Evolutionary conservation across 2,113 vertebrate species (phyloP), one percentile per base, ranked within the genome.

Genomic region (Dissostichus mawsoni): DNA sequence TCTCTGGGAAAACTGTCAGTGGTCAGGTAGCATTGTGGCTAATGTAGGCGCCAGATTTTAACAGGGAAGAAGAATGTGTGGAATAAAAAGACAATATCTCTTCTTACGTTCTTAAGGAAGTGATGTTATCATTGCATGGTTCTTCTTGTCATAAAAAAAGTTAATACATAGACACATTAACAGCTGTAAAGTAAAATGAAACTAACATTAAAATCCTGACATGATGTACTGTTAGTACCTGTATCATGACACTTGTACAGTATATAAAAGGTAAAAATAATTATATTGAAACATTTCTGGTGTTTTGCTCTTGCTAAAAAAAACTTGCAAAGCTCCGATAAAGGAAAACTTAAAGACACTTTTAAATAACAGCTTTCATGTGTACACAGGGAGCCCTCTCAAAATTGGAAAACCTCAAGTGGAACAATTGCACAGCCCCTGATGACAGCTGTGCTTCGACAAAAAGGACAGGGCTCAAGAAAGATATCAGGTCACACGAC

Each of bases 211-310:
- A 84, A 65, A 14, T 56, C 11, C 50, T 76, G 77, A 84, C 81
- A 76, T 71, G 48, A 48, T 83, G 45, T 58, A 18, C 45, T 75
- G 68, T 80, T 81, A 88, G 87, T 90, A 92, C 89, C 90, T 88
- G 64, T 69, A 64, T 77, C 63, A 25, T 58, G 23, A 79, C 29
- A 65, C 20, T 23, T 55, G 53, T 23, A 29, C 29, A 29, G 29
- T 29, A 33, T 72, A 56, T 63, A 53, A 62, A 62, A 71, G 1
- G 69, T 51, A 55, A 68, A 79, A 67, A 83, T 6, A 63, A 75
- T 58, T 75, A 47, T 73, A 76, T 0, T 17, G 13, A 62, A 47
- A 56, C 45, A 16, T 25, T 8, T 23, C 12, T 59, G 50, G 20
- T 10, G 25, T 52, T 63, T 57, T 16, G 53, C 5, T 57, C 45